Evolutionary conservation across 2,113 vertebrate genomes (phyloP), one percentile per base, ranked within the genome.

Genomic region (Oxygymnocypris stewartii): DNA sequence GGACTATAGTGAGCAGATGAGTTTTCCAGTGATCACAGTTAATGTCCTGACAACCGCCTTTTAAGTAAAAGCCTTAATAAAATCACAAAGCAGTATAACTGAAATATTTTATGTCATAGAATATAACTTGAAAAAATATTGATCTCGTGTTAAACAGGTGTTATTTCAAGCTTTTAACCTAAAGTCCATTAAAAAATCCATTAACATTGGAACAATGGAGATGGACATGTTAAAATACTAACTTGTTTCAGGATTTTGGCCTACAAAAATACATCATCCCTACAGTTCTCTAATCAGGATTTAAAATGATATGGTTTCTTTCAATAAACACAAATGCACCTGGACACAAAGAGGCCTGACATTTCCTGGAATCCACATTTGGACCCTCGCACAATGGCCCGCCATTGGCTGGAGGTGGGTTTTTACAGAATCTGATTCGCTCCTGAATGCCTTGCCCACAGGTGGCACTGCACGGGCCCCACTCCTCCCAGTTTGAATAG

Each of bases 371-470:
- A 47, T 96, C 94, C 2, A 90, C 77, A 25, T 92, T 92, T 49
- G 90, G 88, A 0, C 94, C 95, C 4, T 91, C 93, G 87, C 96
- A 96, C 8, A 91, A 77, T 84, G 89, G 89, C 3, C 95, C 95
- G 4, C 94, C 94, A 35, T 95, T 94, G 80, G 92, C 89, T 18
- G 96, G 95, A 84, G 91, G 87, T 23, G 96, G 95, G 47, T 93
- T 94, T 91, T 95, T 93, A 91, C 96, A 96, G 37, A 93, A 44
- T 89, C 95, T 92, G 86, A 91, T 90, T 87, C 95, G 88, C 74
- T 96, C 93, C 71, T 95, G 94, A 31, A 94, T 86, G 6, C 96
- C 96, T 88, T 88, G 92, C 8, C 96, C 96, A 88, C 96, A 96
- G 16, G 92, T 93, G 87, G 92, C 92, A 12, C 94, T 96, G 31